Conservation (phyloP, 2,797 vertebrate genomes). For the Oreochromis grahami region DNA sequence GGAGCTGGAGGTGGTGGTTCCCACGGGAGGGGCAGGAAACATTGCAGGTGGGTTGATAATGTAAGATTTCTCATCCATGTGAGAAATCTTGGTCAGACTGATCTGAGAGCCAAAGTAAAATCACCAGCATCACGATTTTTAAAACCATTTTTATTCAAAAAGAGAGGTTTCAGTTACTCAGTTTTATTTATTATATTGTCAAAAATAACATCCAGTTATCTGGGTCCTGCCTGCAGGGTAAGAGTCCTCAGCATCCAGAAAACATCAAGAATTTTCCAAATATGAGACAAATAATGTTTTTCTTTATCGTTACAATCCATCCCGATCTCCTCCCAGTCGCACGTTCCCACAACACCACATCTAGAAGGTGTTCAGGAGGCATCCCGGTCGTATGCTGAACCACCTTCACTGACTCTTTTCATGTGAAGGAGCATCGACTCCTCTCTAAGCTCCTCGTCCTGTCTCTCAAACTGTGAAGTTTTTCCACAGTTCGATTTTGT, state of each 20-base stretch:
- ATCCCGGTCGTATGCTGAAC: background rate
- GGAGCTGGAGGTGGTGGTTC: constrained; percentile 87
- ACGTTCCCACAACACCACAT: background rate
- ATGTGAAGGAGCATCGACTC: background rate
- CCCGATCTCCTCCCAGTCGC: background rate
- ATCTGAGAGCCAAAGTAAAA: background rate
- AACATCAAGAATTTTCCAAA: background rate
- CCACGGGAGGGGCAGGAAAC: constrained; percentile 91
- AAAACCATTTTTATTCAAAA: background rate
- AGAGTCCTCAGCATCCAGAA: background rate
- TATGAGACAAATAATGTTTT: background rate
- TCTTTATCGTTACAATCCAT: background rate
- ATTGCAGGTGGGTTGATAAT: constrained; percentile 78
- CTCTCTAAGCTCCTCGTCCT: background rate
- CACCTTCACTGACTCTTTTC: background rate
- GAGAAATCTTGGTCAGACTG: background rate
- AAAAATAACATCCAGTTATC: background rate
- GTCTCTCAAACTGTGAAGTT: background rate
- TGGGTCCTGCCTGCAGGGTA: background rate
- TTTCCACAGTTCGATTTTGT: accelerated
- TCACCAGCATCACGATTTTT: background rate
- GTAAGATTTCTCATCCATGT: background rate
- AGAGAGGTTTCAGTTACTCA: background rate
- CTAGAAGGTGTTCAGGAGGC: background rate
- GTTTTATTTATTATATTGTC: background rate